Evolutionary conservation across 2,113 vertebrate genomes (phyloP), one percentile per base, ranked within the genome.

Genomic region (Rhinichthys klamathensis): DNA sequence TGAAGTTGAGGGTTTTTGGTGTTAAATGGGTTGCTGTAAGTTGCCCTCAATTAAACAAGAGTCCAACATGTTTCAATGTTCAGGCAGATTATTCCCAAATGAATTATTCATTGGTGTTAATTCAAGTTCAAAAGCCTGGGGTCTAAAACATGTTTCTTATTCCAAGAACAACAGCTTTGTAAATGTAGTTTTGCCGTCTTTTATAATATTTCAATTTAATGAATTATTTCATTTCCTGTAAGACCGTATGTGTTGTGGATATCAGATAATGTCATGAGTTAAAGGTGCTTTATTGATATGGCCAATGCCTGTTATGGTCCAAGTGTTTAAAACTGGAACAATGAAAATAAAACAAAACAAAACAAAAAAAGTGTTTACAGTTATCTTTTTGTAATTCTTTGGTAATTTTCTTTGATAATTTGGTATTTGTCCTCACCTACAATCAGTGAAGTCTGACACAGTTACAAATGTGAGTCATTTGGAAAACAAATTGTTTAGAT

Each of bases 241-340:
- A 69, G 75, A 84, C 49, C 25, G 46, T 54, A 87, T 61, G 32
- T 87, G 63, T 76, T 84, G 86, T 89, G 84, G 73, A 63, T 87
- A 46, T 87, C 51, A 83, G 80, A 82, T 81, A 77, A 76, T 84
- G 88, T 87, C 69, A 75, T 75, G 49, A 16, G 77, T 85, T 82
- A 67, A 84, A 63, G 63, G 63, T 86, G 88, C 85, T 84, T 87
- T 70, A 61, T 77, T 85, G 73, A 80, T 88, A 56, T 84, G 86
- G 44, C 86, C 86, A 87, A 84, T 87, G 86, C 88, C 72, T 88
- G 86, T 86, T 86, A 72, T 89, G 82, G 77, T 89, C 86, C 78
- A 82, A 78, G 76, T 89, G 84, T 83, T 86, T 51, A 63, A 86
- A 86, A 84, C 82, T 84, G 86, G 86, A 88, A 82, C 32, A 84